A percentile compares a stretch with the other conserved stretches of the same genome.
Evolutionary conservation across 2,113 vertebrate genomes (phyloP).

Genomic region (Chlorodrepanis virens): DNA sequence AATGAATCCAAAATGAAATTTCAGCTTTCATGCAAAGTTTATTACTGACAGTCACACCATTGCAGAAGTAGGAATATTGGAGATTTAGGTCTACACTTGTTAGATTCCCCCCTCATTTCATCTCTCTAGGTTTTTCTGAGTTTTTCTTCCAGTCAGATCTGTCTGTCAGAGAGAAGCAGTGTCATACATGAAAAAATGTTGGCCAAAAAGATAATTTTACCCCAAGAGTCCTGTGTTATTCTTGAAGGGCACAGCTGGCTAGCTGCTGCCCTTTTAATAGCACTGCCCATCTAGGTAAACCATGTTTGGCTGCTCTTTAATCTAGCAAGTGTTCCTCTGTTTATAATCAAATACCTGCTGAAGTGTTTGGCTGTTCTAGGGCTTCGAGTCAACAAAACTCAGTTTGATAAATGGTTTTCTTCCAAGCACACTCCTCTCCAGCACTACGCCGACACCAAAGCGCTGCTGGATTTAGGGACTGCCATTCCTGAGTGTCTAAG

Average conservation of each 20-base stretch:
- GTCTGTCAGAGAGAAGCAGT: neutral
- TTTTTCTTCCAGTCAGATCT: neutral
- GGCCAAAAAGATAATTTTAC: neutral
- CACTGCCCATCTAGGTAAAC: neutral
- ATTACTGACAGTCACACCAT: neutral
- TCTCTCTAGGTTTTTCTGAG: neutral
- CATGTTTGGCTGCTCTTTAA: neutral
- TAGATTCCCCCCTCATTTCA: neutral
- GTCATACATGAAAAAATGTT: neutral
- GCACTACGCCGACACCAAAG: fast-evolving
- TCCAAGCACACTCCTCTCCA: neutral
- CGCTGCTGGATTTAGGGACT: neutral
- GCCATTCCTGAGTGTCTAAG: neutral
- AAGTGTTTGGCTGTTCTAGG: neutral
- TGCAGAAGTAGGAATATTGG: neutral
- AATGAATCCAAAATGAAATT: neutral
- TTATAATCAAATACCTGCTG: neutral
- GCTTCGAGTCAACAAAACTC: neutral
- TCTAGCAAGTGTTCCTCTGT: neutral
- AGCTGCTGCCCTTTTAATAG: neutral
- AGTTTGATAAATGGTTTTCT: neutral
- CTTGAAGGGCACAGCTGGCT: neutral
- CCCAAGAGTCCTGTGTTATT: neutral
- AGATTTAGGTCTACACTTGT: neutral
- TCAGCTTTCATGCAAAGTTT: neutral